A percentile compares a stretch with the other conserved stretches of the same genome.
Conservation (phyloP, 2,113 vertebrate genomes). For the Lagopus muta region DNA sequence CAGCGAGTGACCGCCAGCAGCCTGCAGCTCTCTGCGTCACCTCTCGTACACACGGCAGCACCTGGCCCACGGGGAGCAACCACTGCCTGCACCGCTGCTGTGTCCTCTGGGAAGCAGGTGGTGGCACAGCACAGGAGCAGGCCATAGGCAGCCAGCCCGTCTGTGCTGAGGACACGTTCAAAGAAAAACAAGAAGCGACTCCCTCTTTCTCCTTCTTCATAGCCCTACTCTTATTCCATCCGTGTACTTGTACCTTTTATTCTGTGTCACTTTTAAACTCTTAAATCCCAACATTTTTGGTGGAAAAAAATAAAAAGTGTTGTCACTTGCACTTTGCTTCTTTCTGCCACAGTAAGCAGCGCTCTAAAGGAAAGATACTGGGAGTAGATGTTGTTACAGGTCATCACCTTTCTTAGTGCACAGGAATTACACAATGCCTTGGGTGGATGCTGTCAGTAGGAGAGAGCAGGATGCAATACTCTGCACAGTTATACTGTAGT, state of each 20-base stretch:
- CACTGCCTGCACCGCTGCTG: accelerated
- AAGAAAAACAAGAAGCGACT: not conserved
- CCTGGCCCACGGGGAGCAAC: not conserved
- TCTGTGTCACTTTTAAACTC: not conserved
- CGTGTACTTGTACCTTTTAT: not conserved
- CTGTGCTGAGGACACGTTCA: not conserved
- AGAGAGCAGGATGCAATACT: not conserved
- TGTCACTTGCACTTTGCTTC: not conserved
- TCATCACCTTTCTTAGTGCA: not conserved
- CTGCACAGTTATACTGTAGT: not conserved
- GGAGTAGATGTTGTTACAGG: not conserved
- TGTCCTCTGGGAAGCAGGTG: not conserved
- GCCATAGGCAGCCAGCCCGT: not conserved
- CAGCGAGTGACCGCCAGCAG: not conserved
- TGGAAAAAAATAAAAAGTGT: not conserved
- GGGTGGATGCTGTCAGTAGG: not conserved
- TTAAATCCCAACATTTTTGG: not conserved
- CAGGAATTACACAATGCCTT: not conserved
- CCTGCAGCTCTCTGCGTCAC: not conserved
- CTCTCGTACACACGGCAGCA: not conserved
- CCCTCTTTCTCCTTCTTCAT: not conserved
- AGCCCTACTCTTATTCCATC: not conserved
- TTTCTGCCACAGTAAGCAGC: not conserved
- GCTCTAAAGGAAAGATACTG: not conserved
- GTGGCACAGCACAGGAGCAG: not conserved